Percentiles rank a stretch among this genome's conserved stretches.
phyloP scores from a whole-genome alignment of 2,113 vertebrate genomes.

The Actenoides hombroni region DNA sequence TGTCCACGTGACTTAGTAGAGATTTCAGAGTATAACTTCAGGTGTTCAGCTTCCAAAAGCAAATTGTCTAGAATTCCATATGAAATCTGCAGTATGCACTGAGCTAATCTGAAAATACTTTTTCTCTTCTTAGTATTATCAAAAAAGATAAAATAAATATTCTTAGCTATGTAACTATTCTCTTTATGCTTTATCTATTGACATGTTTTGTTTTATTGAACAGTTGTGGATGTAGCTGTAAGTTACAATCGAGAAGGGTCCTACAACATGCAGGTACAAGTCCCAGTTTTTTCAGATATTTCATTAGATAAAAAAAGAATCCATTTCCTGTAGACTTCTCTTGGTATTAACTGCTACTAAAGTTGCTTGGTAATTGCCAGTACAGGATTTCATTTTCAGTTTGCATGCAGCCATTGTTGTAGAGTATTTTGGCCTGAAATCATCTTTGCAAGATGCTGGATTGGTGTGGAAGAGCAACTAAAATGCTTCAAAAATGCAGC shows the following conservation, averaged over 20 bases:
- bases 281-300: background rate
- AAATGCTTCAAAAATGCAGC: background rate
- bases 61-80: background rate
- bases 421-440: background rate
- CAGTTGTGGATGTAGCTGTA: constrained; percentile 84
- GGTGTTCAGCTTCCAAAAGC: background rate
- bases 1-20: background rate
- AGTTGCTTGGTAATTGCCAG: background rate
- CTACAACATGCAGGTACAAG: constrained; percentile 90
- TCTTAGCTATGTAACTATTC: background rate
- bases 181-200: background rate
- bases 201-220: constrained; percentile 41
- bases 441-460: background rate
- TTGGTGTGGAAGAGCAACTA: background rate
- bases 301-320: background rate
- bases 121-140: background rate
- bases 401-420: background rate
- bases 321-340: background rate
- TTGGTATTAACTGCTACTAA: background rate
- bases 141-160: background rate
- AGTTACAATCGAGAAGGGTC: constrained; percentile 86
- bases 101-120: background rate
- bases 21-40: background rate
- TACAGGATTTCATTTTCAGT: background rate
- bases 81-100: background rate